phyloP scores from a whole-genome alignment of 2,797 vertebrate species.

The Aldrovandia affinis region DNA sequence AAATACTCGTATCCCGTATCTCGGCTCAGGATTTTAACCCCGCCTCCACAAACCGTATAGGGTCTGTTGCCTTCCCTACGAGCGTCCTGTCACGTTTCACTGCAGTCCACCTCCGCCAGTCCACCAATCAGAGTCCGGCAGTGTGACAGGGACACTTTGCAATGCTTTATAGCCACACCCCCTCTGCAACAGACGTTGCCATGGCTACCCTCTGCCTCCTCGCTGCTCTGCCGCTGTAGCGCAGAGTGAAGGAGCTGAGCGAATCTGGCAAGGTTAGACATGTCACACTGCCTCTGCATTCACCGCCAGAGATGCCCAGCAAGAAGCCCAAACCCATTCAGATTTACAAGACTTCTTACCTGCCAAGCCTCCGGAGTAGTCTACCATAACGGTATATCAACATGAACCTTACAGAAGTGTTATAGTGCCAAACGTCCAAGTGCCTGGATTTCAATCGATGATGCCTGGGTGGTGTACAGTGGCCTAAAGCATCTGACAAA shows the following conservation, averaged over 20 bases:
- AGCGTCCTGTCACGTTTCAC: slow-evolving; percentile 69
- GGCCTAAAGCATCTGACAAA: not conserved
- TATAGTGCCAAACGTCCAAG: not conserved
- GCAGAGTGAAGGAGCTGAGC: slow-evolving; percentile 45
- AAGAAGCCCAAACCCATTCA: not conserved
- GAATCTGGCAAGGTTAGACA: slow-evolving; percentile 38
- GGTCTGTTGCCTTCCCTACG: slow-evolving; percentile 42
- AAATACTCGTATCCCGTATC: slow-evolving; percentile 16
- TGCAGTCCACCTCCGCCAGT: slow-evolving; percentile 67
- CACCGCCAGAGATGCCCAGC: not conserved
- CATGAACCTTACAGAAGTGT: not conserved
- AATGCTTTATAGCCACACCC: slow-evolving; percentile 42
- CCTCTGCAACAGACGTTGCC: slow-evolving; percentile 47
- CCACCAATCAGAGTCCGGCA: slow-evolving; percentile 59
- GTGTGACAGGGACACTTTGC: slow-evolving; percentile 47
- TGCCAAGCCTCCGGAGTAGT: not conserved
- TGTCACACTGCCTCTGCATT: slow-evolving; percentile 36
- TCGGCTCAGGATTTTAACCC: slow-evolving; percentile 36
- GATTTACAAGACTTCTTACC: slow-evolving; percentile 12
- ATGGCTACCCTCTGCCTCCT: slow-evolving; percentile 59
- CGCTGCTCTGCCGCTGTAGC: slow-evolving; percentile 34
- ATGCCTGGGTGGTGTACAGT: not conserved
- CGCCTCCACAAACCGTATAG: slow-evolving; percentile 26
- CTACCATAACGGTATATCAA: not conserved
- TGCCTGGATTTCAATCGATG: not conserved